Conservation (phyloP, 2,888 invertebrate genomes). For the Chromoteleia sp. region DNA sequence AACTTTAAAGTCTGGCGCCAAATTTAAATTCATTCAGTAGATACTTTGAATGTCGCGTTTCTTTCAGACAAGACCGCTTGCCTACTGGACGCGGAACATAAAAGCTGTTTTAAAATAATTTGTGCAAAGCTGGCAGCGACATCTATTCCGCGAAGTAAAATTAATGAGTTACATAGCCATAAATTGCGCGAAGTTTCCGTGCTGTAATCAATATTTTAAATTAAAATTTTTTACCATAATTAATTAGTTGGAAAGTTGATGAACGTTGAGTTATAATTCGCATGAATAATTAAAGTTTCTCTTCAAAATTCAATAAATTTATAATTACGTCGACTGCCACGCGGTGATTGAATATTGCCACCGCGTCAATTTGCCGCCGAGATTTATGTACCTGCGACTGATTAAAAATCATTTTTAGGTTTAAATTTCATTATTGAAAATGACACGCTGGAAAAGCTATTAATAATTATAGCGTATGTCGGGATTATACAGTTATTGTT, state of each 20-base stretch:
- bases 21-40: too few relatives aligned
- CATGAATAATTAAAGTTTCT: constrained; percentile 54
- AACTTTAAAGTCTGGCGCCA: too few relatives aligned
- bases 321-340: constrained; percentile 23
- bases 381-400: constrained; percentile 45
- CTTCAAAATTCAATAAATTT: constrained; percentile 55
- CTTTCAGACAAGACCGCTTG: too few relatives aligned
- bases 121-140: constrained; percentile 6
- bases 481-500: too few relatives aligned
- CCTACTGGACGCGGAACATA: too few relatives aligned
- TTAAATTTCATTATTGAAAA: constrained; percentile 46
- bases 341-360: constrained; percentile 39
- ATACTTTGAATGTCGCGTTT: too few relatives aligned
- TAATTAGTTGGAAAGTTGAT: constrained; percentile 52
- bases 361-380: constrained; percentile 36
- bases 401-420: constrained; percentile 48
- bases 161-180: constrained; percentile 19
- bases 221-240: constrained; percentile 47
- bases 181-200: constrained; percentile 16
- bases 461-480: too few relatives aligned
- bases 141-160: constrained; percentile 6
- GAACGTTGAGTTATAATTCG: constrained; percentile 39
- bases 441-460: constrained; percentile 28
- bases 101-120: too few relatives aligned
- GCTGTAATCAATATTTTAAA: constrained; percentile 36